Evolutionary conservation across 2,797 vertebrate genomes (phyloP).

Genomic region (Tinamus major): DNA sequence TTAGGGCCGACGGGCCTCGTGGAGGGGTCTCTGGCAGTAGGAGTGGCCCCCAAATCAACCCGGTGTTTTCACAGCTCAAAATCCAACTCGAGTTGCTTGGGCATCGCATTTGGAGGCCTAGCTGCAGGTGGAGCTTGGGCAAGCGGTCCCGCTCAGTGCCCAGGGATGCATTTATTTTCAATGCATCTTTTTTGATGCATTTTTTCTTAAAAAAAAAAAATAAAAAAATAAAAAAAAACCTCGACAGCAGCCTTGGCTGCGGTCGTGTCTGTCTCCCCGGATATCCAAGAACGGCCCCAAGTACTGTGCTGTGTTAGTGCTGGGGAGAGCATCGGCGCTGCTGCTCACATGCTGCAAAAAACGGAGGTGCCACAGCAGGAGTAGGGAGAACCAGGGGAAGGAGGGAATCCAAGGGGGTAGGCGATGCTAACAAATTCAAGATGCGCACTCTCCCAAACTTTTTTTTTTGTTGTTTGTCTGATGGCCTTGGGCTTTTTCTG

Average conservation of each 20-base stretch:
- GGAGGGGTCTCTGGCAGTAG: neutral
- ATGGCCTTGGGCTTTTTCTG: conserved; percentile 77
- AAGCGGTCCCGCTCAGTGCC: neutral
- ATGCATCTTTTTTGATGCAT: no score
- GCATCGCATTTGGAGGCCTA: accelerated
- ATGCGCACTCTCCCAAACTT: conserved; percentile 62
- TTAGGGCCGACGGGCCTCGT: neutral
- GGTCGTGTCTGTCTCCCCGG: no score
- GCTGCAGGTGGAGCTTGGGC: neutral
- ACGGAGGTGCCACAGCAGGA: neutral
- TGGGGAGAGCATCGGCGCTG: no score
- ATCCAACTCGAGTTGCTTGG: neutral
- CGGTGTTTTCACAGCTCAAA: neutral
- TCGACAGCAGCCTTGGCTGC: no score
- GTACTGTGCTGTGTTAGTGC: no score
- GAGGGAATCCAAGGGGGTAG: neutral
- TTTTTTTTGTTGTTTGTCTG: conserved; percentile 44
- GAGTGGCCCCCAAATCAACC: neutral
- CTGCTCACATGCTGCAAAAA: no score
- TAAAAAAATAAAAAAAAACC: no score
- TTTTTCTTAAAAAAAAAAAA: no score
- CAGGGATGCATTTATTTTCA: no score
- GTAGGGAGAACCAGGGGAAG: conserved; percentile 5
- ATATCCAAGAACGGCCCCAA: no score
- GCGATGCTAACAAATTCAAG: conserved; percentile 40